Base-by-base conservation (phyloP, 2,113 vertebrate species). In the Mixornis gularis region DNA sequence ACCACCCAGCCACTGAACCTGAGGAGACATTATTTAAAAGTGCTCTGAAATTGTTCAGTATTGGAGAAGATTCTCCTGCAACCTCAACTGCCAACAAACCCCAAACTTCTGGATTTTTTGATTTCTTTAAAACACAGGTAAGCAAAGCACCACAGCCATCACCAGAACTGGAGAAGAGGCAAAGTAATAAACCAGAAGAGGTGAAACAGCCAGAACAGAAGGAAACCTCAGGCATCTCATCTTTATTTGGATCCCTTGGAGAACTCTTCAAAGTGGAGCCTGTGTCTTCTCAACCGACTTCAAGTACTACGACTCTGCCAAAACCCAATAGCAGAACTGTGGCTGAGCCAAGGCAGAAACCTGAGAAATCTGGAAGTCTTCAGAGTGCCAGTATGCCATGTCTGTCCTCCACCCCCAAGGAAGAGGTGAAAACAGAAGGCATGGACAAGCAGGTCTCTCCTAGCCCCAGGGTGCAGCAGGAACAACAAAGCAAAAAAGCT, bases 121-220 rank as follows among this genome's bases (percentile, higher is more conserved):
- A 96, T 81, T 97, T 99, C 94, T 98, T 99, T 44, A 99, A 98
- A 97, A 97, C 96, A 12, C 98, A 98, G 81, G 97, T 98, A 48
- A 95, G 95, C 76, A 98, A 98, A 95, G 83, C 88, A 55, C 87
- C 94, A 14, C 85, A 91, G 21, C 96, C 96, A 43, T 48, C 96
- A 14, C 85, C 95, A 48, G 94, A 95, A 69, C 18, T 89, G 58
- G 90, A 95, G 81, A 93, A 97, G 66, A 94, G 85, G 44, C 81
- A 34, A 48, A 51, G 29, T 68, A 13, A 69, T 59, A 97, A 96
- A 95, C 93, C 92, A 76, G 96, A 94, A 87, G 97, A 96, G 48
- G 89, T 94, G 73, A 85, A 78, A 79, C 72, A 87, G 79, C 92
- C 94, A 21, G 88, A 97, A 85, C 98, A 97, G 87, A 98, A 97